phyloP scores from a whole-genome alignment of 2,113 vertebrate genomes.

The Felis catus region DNA sequence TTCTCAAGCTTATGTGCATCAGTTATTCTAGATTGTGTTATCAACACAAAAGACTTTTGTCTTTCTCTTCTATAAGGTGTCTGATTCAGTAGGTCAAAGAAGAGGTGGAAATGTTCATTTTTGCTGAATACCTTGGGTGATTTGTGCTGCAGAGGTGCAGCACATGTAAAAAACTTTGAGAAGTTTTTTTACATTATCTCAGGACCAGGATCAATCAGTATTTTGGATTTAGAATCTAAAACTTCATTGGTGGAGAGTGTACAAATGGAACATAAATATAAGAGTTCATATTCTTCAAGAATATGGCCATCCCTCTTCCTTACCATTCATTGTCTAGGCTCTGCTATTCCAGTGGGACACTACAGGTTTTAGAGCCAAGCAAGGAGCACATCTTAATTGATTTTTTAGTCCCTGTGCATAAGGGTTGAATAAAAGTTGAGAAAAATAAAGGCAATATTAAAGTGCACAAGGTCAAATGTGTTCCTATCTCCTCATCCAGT shows the following conservation, averaged over 20 bases:
- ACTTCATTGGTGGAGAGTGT: neutral
- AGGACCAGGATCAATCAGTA: neutral
- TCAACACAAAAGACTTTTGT: neutral
- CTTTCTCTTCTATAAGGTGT: neutral
- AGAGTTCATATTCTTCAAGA: neutral
- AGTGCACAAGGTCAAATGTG: neutral
- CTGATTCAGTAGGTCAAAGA: neutral
- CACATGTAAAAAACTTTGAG: neutral
- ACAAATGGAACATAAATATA: neutral
- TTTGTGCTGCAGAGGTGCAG: neutral
- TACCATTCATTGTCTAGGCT: neutral
- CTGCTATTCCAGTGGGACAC: neutral
- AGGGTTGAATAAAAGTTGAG: neutral
- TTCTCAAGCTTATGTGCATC: neutral
- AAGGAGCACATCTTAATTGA: neutral
- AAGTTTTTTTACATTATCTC: neutral
- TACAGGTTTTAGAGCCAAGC: neutral
- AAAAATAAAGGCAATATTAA: neutral
- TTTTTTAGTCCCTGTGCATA: neutral
- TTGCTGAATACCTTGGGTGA: neutral
- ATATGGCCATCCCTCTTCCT: neutral
- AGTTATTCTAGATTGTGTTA: neutral
- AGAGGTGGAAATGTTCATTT: neutral
- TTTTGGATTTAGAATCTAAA: constrained; percentile 1
- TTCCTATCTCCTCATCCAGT: neutral